These are phyloP conservation scores for Coboldia fuscipes DNA, from an alignment of 1,140 invertebrate genomes.

Conservation along the genomic window DNA sequence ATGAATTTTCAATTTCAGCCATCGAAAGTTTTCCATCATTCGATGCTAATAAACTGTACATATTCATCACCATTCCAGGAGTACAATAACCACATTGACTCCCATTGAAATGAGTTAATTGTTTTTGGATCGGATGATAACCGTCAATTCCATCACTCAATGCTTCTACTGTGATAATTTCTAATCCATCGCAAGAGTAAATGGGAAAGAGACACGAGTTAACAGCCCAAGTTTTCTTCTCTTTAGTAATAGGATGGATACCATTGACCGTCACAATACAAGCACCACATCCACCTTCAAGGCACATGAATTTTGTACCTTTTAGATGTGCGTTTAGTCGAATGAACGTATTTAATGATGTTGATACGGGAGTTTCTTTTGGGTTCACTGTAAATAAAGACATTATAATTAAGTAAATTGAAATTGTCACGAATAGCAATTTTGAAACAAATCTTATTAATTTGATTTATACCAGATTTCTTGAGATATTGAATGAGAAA, in stretches of 20 bases:
- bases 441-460: too few species aligned
- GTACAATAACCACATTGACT: constrained; percentile 68
- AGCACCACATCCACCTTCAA: constrained; percentile 43
- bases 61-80: constrained; percentile 69
- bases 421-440: too few species aligned
- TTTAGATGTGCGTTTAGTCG: constrained; percentile 26
- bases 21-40: constrained; percentile 30
- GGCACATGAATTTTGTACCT: constrained; percentile 38
- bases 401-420: too few species aligned
- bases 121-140: constrained; percentile 47
- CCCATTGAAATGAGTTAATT: constrained; percentile 45
- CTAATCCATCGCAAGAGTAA: constrained; percentile 48
- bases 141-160: constrained; percentile 42
- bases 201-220: constrained; percentile 52
- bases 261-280: constrained; percentile 32
- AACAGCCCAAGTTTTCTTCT: constrained; percentile 28
- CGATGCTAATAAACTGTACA: constrained; percentile 38
- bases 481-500: too few species aligned
- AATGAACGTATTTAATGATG: constrained; percentile 27
- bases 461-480: too few species aligned
- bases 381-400: too few species aligned
- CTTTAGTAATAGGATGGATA: constrained; percentile 20
- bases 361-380: constrained; percentile 9
- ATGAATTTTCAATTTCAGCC: constrained; percentile 49
- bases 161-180: constrained; percentile 59